These are phyloP conservation scores for Melangyna quadrimaculata DNA, from an alignment of 2,888 invertebrate genomes.

Conservation along the genomic window DNA sequence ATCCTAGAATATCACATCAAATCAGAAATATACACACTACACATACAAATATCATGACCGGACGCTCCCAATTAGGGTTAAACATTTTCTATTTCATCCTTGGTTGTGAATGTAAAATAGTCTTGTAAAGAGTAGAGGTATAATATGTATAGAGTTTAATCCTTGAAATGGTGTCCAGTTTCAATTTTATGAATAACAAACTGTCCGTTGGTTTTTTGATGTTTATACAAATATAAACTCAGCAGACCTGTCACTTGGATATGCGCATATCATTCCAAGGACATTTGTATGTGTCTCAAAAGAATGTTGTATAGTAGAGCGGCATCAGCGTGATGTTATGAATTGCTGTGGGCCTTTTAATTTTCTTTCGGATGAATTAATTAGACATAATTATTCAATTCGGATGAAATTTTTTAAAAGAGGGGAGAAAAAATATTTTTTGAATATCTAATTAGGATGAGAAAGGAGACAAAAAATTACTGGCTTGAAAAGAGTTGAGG, in stretches of 20 bases:
- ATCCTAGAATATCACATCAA: not conserved
- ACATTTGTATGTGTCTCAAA: constrained; percentile 66
- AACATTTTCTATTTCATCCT: constrained; percentile 62
- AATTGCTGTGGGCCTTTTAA: constrained; percentile 62
- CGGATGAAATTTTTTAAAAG: constrained; percentile 13
- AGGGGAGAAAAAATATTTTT: not conserved
- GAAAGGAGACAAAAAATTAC: too few species aligned
- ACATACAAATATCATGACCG: constrained; percentile 55
- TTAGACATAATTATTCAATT: constrained; percentile 66
- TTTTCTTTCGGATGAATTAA: constrained; percentile 56
- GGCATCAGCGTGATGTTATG: constrained; percentile 65
- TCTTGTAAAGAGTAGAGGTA: not conserved
- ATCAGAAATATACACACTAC: not conserved
- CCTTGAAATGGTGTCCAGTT: constrained; percentile 63
- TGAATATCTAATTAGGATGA: too few species aligned
- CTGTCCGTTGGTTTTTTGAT: constrained; percentile 60
- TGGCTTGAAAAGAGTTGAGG: too few species aligned
- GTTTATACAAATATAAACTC: constrained; percentile 74
- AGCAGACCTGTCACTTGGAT: constrained; percentile 79
- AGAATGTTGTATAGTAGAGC: constrained; percentile 74
- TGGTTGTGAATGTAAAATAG: constrained; percentile 1
- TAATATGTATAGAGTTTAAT: constrained; percentile 14
- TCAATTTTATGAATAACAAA: constrained; percentile 66
- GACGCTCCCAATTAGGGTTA: constrained; percentile 72
- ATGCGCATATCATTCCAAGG: constrained; percentile 73